Percentiles rank a stretch among this genome's conserved stretches.
Conservation (phyloP, 1,140 invertebrate genomes). For the Cryptotermes secundus region DNA sequence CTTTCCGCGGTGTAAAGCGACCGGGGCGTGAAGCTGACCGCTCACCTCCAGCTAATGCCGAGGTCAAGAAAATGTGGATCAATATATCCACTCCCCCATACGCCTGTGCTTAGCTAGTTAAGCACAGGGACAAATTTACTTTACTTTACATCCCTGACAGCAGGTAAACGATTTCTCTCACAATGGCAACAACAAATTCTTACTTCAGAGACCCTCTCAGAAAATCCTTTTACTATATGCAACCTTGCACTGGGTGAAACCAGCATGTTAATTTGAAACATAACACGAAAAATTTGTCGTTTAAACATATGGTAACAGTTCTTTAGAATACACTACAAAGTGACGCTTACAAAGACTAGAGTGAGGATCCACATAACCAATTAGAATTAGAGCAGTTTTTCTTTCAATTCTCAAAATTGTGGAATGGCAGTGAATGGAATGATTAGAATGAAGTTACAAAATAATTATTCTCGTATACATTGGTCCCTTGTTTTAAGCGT, state of each 20-base stretch:
- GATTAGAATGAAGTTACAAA: background rate
- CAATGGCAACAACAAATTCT: background rate
- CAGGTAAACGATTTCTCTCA: background rate
- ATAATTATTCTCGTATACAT: background rate
- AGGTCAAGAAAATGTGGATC: no score
- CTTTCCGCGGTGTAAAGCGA: no score
- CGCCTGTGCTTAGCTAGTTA: no score
- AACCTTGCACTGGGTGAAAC: background rate
- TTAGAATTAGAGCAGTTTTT: background rate
- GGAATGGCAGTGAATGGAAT: constrained; percentile 11
- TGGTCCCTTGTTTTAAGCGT: constrained; percentile 14
- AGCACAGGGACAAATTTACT: no score
- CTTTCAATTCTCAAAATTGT: background rate
- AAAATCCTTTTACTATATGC: background rate
- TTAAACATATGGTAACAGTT: background rate
- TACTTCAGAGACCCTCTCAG: background rate
- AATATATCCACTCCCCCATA: no score
- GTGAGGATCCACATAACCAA: background rate
- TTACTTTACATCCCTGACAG: no score
- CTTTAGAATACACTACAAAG: background rate
- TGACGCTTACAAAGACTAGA: constrained; percentile 6
- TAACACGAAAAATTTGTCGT: background rate
- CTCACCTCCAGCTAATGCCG: no score
- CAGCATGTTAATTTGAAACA: background rate
- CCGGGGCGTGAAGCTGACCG: no score